Evolutionary conservation across 2,888 invertebrate species (phyloP).

Genomic region (Amphipoea oculea): DNA sequence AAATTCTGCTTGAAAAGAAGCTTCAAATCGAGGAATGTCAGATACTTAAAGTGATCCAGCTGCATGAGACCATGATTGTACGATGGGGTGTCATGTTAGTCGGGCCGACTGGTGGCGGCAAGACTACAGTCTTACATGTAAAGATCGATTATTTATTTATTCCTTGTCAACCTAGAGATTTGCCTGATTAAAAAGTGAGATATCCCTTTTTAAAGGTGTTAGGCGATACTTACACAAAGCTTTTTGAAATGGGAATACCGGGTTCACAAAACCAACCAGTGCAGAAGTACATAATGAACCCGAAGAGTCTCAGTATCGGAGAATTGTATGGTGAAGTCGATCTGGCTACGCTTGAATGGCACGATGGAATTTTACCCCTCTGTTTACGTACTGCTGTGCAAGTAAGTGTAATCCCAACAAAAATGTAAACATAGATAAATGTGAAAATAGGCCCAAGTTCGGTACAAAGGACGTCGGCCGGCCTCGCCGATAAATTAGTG

Average conservation of each 20-base stretch:
- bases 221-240: slow-evolving; percentile 92
- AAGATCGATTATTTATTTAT: slow-evolving; percentile 59
- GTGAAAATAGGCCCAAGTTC: background rate
- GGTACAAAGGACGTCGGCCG: background rate
- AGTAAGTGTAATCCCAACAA: slow-evolving; percentile 68
- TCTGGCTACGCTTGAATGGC: slow-evolving; percentile 96
- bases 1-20: slow-evolving; percentile 89
- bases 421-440: background rate
- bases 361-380: slow-evolving; percentile 95
- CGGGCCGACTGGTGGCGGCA: slow-evolving; percentile 97
- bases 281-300: slow-evolving; percentile 95
- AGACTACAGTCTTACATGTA: slow-evolving; percentile 94
- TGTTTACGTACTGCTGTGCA: slow-evolving; percentile 86
- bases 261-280: slow-evolving; percentile 93
- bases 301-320: slow-evolving; percentile 96
- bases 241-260: slow-evolving; percentile 91
- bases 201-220: slow-evolving; percentile 89
- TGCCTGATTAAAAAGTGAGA: background rate
- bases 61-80: slow-evolving; percentile 97
- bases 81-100: slow-evolving; percentile 98
- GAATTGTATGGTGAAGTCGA: slow-evolving; percentile 97
- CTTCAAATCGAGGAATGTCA: slow-evolving; percentile 93
- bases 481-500: background rate
- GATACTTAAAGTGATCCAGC: slow-evolving; percentile 94
- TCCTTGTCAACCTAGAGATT: background rate